Evolutionary conservation across 2,113 vertebrate genomes (phyloP).

Genomic region (Cheirogaleus medius): DNA sequence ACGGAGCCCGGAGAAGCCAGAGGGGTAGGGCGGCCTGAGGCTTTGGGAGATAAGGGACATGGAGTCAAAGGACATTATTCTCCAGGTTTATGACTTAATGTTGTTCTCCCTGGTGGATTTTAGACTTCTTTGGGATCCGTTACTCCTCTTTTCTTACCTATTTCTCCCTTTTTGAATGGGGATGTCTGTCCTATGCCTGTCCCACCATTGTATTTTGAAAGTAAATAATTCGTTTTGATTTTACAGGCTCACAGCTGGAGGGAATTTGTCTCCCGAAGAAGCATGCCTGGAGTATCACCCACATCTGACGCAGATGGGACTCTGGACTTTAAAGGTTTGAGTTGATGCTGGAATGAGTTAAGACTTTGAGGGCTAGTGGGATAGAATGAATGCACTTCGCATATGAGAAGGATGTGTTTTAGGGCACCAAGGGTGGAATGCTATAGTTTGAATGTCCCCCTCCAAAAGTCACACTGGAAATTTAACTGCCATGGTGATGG

Average conservation of each 20-base stretch:
- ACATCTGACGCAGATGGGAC: background rate
- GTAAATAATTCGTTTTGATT: background rate
- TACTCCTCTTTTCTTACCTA: background rate
- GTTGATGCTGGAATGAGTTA: background rate
- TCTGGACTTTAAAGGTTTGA: background rate
- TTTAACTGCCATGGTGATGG: background rate
- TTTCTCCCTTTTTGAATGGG: background rate
- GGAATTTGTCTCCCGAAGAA: background rate
- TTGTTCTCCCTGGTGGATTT: background rate
- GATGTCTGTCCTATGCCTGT: background rate
- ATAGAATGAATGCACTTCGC: background rate
- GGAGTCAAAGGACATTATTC: background rate
- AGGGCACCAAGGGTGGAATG: background rate
- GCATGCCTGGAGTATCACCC: background rate
- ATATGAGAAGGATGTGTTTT: background rate
- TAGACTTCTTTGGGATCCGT: background rate
- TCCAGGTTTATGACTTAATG: background rate
- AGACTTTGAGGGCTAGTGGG: background rate
- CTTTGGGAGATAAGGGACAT: background rate
- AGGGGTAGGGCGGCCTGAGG: background rate
- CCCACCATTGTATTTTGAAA: background rate
- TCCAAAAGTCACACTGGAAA: background rate
- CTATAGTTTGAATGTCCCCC: background rate
- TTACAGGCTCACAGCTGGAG: background rate
- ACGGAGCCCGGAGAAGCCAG: background rate